Evolutionary conservation across 1,140 invertebrate genomes (phyloP).

Genomic region (Atta texana): DNA sequence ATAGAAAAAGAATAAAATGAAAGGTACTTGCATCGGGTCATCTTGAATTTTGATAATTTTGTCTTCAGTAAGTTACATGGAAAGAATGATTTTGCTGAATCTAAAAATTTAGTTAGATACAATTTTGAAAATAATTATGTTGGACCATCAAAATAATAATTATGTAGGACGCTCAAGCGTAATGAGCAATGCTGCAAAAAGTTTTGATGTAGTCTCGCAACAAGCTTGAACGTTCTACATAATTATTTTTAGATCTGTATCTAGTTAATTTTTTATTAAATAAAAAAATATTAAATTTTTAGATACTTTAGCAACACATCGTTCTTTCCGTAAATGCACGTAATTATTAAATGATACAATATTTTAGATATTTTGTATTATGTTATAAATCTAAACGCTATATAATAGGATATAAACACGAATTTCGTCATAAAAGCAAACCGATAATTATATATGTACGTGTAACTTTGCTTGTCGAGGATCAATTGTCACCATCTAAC

Average conservation of each 20-base stretch:
- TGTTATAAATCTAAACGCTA: not conserved
- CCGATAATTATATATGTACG: not conserved
- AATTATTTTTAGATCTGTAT: too few species aligned
- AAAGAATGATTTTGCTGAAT: too few species aligned
- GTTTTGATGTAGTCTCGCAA: too few species aligned
- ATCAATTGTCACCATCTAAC: slow-evolving; percentile 33
- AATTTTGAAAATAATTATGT: too few species aligned
- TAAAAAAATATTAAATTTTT: too few species aligned
- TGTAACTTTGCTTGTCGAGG: not conserved
- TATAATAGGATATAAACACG: not conserved
- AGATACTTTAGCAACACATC: too few species aligned
- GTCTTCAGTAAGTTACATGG: not conserved
- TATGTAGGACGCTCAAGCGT: too few species aligned
- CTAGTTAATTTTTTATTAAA: too few species aligned
- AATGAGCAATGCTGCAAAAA: too few species aligned
- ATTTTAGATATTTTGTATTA: not conserved
- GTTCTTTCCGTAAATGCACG: not conserved
- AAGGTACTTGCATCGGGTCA: not conserved
- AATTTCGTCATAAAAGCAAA: not conserved
- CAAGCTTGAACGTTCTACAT: too few species aligned
- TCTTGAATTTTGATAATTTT: slow-evolving; percentile 3
- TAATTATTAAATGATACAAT: slow-evolving; percentile 20
- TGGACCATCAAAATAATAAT: too few species aligned
- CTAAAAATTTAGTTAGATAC: too few species aligned
- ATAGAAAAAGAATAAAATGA: not conserved